Evolutionary conservation across 2,888 invertebrate genomes (phyloP), one percentile per base, ranked within the genome.

Genomic region (Ochropleura leucogaster): DNA sequence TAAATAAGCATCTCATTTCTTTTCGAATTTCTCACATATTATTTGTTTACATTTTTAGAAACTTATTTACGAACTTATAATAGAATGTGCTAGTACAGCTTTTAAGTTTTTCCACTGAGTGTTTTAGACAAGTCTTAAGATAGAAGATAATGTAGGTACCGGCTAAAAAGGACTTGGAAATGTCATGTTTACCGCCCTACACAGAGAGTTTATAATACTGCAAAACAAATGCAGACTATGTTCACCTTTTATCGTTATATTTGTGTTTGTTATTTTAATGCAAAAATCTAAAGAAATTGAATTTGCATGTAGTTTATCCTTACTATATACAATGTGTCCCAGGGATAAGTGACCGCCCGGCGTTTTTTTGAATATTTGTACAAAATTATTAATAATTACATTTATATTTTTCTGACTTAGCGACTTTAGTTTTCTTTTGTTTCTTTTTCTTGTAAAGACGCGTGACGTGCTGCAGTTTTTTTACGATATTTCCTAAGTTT

Each of bases 101-200:
- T 77, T 62, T 18, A 20, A 78, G 83, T 63, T 64, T 59, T 67
- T 53, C 53, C 20, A 62, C 55, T 12, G 79, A 51, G 60, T 79
- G 83, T 77, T 40, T 77, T 18, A 63, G 78, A 82, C 79, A 79
- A 82, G 59, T 79, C 69, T 69, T 68, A 30, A 49, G n/a, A 77
- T 42, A 20, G 16, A 68, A 77, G 53, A 64, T 78, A 76, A 64
- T 77, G 20, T 65, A 60, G n/a, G 51, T 12, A 55, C 44, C 16
- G 4, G 47, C n/a, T 72, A 67, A 67, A 81, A 53, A 69, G 20
- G n/a, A 53, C 77, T 57, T 68, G n/a, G 55, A 62, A 79, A 63
- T 82, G 65, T 69, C 30, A 57, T 69, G 55, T 55, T 42, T 64
- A 59, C 40, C 62, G 59, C 42, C 51, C 30, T 67, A 59, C 14